Evolutionary conservation across 2,113 vertebrate species (phyloP).

Genomic region (Tretioscincus oriximinensis): DNA sequence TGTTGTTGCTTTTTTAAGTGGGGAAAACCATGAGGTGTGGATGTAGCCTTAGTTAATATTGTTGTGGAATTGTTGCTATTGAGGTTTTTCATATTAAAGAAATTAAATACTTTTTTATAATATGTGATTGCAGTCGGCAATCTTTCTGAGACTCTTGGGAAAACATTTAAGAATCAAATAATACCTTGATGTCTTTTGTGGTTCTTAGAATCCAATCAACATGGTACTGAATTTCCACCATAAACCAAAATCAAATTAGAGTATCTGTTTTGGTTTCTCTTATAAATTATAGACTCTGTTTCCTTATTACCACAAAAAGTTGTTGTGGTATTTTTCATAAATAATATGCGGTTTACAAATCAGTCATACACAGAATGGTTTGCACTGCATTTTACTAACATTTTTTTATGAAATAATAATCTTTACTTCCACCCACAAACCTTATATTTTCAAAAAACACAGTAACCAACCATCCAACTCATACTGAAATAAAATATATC

Average conservation of each 20-base stretch:
- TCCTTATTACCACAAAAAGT: slow-evolving; percentile 31
- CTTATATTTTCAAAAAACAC: too few relatives aligned
- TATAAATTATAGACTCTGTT: not conserved
- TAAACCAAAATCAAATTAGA: slow-evolving; percentile 23
- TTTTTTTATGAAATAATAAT: not conserved
- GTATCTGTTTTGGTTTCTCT: slow-evolving; percentile 24
- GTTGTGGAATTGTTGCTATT: not conserved
- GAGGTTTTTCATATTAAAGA: not conserved
- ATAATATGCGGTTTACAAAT: not conserved
- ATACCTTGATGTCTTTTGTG: not conserved
- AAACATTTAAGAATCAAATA: not conserved
- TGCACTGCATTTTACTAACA: slow-evolving; percentile 2
- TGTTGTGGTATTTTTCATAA: slow-evolving; percentile 25
- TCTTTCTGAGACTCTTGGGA: not conserved
- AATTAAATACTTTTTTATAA: not conserved
- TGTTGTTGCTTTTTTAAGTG: too few relatives aligned
- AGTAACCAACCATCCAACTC: too few relatives aligned
- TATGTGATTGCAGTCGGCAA: not conserved
- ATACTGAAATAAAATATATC: too few relatives aligned
- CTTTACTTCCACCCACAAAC: too few relatives aligned
- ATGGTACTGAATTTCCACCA: slow-evolving; percentile 7
- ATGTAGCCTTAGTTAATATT: not conserved
- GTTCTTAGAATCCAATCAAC: not conserved
- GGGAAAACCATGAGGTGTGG: too few relatives aligned
- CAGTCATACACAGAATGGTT: not conserved